phyloP scores from a whole-genome alignment of 1,140 invertebrate genomes.

The Papilio helenus region DNA sequence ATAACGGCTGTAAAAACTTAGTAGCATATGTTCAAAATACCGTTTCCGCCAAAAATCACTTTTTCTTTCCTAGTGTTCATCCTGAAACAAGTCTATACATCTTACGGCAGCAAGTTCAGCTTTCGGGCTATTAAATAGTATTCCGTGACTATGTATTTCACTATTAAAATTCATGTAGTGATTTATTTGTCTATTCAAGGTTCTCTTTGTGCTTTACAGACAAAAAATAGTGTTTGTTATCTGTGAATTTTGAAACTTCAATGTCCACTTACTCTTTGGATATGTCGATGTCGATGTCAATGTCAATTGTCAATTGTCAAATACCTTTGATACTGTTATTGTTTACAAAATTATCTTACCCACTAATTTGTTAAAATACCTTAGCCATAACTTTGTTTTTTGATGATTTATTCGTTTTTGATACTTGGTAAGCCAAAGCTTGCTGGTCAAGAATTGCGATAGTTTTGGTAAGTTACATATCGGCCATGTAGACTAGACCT shows the following conservation, averaged over 20 bases:
- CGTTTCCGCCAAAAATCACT: no score
- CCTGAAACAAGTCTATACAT: no score
- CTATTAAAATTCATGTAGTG: background rate
- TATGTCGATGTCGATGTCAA: background rate
- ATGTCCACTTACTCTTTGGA: background rate
- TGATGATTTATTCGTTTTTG: background rate
- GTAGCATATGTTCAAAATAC: background rate
- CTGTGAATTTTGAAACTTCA: background rate
- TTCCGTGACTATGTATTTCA: background rate
- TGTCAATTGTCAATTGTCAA: background rate
- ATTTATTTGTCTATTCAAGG: background rate
- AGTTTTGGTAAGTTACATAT: background rate
- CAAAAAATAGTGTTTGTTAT: background rate
- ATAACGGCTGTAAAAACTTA: background rate
- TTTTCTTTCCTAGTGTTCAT: no score
- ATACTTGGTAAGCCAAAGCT: background rate
- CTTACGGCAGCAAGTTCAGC: no score
- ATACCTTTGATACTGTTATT: background rate
- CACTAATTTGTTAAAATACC: background rate
- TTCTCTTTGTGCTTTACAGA: background rate
- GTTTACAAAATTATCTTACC: slow-evolving; percentile 2
- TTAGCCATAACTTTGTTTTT: background rate
- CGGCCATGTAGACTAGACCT: background rate
- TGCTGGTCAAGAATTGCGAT: background rate
- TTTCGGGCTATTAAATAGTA: no score